phyloP scores from a whole-genome alignment of 1,140 invertebrate species.

The Gryon sp. region DNA sequence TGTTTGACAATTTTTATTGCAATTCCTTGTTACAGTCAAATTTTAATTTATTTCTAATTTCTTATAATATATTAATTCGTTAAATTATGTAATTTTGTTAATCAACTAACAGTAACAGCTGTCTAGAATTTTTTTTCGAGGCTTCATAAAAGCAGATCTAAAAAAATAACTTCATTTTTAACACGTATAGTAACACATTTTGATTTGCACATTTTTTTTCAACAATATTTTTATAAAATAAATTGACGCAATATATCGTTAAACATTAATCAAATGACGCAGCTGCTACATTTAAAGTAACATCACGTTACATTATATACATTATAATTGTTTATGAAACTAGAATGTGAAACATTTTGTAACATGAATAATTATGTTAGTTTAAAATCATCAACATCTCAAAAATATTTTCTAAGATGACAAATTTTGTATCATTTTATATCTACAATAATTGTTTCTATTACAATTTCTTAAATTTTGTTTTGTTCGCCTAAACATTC shows the following conservation, averaged over 20 bases:
- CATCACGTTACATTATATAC: constrained; percentile 6
- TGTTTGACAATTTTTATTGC: neutral
- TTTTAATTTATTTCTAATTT: neutral
- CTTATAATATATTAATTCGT: neutral
- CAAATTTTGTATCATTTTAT: neutral
- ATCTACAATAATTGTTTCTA: constrained; percentile 31
- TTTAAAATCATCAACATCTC: constrained; percentile 48
- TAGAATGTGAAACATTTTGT: constrained; percentile 24
- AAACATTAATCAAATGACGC: too few relatives aligned
- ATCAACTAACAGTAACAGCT: too few relatives aligned
- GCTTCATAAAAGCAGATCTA: too few relatives aligned
- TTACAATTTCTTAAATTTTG: neutral
- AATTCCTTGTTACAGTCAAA: neutral
- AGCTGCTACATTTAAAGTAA: too few relatives aligned
- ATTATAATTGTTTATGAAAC: constrained; percentile 7
- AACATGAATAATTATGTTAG: constrained; percentile 36
- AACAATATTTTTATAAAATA: too few relatives aligned
- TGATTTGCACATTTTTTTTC: too few relatives aligned
- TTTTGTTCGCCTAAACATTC: constrained; percentile 16
- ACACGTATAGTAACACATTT: too few relatives aligned
- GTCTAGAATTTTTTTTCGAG: too few relatives aligned
- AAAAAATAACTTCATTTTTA: too few relatives aligned
- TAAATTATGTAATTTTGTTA: neutral
- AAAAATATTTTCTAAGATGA: constrained; percentile 48
- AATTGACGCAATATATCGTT: too few relatives aligned